Evolutionary conservation across 2,797 vertebrate species (phyloP).

Genomic region (Onychomys arenicola): DNA sequence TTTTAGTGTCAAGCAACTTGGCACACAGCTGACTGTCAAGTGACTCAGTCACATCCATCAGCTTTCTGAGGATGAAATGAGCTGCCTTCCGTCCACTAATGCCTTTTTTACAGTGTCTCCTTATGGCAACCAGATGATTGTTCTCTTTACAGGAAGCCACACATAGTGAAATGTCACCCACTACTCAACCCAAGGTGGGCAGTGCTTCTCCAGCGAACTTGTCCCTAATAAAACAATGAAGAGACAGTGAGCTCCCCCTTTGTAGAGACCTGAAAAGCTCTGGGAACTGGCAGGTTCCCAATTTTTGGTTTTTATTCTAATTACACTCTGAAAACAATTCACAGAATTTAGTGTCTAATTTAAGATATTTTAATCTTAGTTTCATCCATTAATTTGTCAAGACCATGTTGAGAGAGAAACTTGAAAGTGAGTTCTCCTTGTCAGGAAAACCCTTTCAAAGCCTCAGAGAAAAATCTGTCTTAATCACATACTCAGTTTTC

Average conservation of each 20-base stretch:
- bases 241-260: constrained; percentile 70
- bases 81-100: constrained; percentile 61
- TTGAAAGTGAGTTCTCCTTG: constrained; percentile 80
- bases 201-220: constrained; percentile 6
- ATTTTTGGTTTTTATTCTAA: constrained; percentile 86
- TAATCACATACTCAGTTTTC: constrained; percentile 79
- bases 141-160: constrained; percentile 45
- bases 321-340: constrained; percentile 84
- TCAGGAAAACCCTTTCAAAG: constrained; percentile 74
- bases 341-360: constrained; percentile 76
- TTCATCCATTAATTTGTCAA: constrained; percentile 84
- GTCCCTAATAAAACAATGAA: constrained; percentile 69
- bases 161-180: constrained; percentile 57
- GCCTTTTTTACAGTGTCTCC: constrained; percentile 3
- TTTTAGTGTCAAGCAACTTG: constrained; percentile 79
- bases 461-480: constrained; percentile 74
- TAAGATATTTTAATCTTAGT: constrained; percentile 83
- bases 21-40: constrained; percentile 77
- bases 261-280: constrained; percentile 79
- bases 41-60: constrained; percentile 79
- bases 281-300: constrained; percentile 75
- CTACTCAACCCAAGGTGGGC: constrained; percentile 67
- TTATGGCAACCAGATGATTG: constrained; percentile 51
- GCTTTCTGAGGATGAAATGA: constrained; percentile 74
- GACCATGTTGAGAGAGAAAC: constrained; percentile 78